These are phyloP conservation scores for Gadopsis bispinosus DNA, from an alignment of 2,797 vertebrate species.

Conservation along the genomic window DNA sequence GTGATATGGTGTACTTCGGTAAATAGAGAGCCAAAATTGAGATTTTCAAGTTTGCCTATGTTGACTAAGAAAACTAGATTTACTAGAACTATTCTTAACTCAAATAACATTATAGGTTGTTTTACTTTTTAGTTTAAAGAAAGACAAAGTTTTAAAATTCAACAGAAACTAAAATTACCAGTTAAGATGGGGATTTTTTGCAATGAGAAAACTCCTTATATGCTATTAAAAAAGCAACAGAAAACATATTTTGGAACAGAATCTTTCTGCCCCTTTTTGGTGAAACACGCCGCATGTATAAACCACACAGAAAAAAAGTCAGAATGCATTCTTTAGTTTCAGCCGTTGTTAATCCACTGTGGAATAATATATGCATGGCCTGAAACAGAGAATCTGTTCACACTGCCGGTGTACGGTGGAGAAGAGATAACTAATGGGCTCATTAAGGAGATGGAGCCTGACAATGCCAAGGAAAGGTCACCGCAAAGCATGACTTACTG, in stretches of 20 bases:
- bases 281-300: conserved; percentile 14
- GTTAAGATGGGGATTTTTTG: conserved; percentile 53
- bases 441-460: conserved; percentile 74
- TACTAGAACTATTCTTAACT: background rate
- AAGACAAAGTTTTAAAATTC: background rate
- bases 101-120: background rate
- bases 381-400: conserved; percentile 65
- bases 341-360: conserved; percentile 38
- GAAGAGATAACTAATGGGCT: conserved; percentile 75
- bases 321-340: conserved; percentile 28
- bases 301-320: conserved; percentile 36
- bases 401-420: conserved; percentile 49
- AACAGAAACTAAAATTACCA: background rate
- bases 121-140: background rate
- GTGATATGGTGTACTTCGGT: background rate
- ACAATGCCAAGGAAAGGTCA: conserved; percentile 78
- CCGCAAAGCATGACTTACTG: conserved; percentile 94
- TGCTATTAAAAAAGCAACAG: conserved; percentile 20
- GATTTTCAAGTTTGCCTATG: background rate
- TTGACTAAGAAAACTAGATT: background rate
- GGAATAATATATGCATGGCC: conserved; percentile 57
- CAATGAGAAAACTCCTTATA: background rate
- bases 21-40: background rate
- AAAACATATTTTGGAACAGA: conserved; percentile 17
- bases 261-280: conserved; percentile 5